Base-by-base conservation (phyloP, 2,888 invertebrate species). In the Sinodicranocentrus sp. region DNA sequence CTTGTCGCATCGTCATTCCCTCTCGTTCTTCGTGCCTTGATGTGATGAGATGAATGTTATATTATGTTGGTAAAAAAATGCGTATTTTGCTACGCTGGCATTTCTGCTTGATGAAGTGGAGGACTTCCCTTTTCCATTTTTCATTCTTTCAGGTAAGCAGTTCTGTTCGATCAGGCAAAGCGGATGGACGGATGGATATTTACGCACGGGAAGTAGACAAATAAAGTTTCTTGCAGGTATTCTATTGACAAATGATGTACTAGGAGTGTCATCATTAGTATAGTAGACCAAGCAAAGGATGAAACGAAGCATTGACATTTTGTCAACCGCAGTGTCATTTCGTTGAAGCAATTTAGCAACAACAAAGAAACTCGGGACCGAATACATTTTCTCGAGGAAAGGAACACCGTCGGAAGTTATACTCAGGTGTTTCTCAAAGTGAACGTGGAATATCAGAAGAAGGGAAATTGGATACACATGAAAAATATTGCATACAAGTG, bases 111-210 rank as follows among this genome's bases (percentile, higher is more conserved):
- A 44, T 73, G 76, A 52, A 17, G 65, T 67, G 57, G 76, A 76
- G 76, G 76, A 67, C 76, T 76, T 65, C 76, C 65, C 65, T 44
- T 54, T 76, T 76, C 23, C 76, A 76, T 67, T 76, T 76, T 75
- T 75, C 75, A 75, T 65, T n/a, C 25, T 65, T 76, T 67, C 25
- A 28, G 43, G 48, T 65, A n/a, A 67, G 48, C 76, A 76, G 76
- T 76, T 76, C 67, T 39, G 54, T 65, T 57, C 23, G 76, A 76
- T 76, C 76, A 65, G 75, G 75, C 75, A 67, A 67, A 23, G 76
- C 57, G 76, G 17, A 57, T 76, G 26, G 76, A 67, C 76, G 76
- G 57, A 76, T 67, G 43, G 21, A 65, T 43, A 43, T 54, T 23
- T 54, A 6, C 25, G 25, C 57, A 25, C 44, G 59, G 73, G 61